phyloP scores from a whole-genome alignment of 2,888 invertebrate species.

The Osmoderma eremita region DNA sequence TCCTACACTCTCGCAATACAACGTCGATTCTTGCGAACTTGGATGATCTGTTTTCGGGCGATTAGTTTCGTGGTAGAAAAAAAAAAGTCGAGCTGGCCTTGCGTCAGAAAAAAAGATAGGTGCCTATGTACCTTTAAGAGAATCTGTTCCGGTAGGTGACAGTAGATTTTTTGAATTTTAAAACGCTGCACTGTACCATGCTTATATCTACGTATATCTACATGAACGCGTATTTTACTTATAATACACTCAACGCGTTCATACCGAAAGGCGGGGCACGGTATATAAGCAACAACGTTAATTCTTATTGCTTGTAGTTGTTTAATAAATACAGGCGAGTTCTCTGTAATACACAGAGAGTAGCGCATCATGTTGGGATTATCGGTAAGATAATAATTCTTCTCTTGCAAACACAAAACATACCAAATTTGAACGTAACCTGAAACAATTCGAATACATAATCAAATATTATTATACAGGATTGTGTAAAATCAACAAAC shows the following conservation, averaged over 20 bases:
- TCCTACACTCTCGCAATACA: conserved; percentile 12
- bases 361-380: conserved; percentile 49
- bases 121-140: conserved; percentile 7
- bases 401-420: too few species aligned
- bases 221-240: too few species aligned
- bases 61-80: conserved; percentile 20
- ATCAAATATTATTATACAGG: too few species aligned
- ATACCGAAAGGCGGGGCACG: conserved; percentile 38
- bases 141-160: conserved; percentile 17
- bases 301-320: conserved; percentile 39
- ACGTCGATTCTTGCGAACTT: too few species aligned
- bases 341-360: conserved; percentile 31
- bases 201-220: too few species aligned
- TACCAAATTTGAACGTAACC: conserved; percentile 8
- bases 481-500: too few species aligned
- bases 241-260: background rate
- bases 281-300: conserved; percentile 43
- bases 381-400: conserved; percentile 49
- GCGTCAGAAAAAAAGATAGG: background rate
- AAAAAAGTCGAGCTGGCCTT: conserved; percentile 2
- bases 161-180: too few species aligned
- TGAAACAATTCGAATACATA: background rate
- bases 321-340: conserved; percentile 34
- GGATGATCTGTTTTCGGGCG: conserved; percentile 9
- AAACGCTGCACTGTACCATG: too few species aligned